A percentile compares a stretch with the other conserved stretches of the same genome.
These are phyloP conservation scores for Thryonomys swinderianus DNA, from an alignment of 2,113 vertebrate genomes.

Conservation along the genomic window DNA sequence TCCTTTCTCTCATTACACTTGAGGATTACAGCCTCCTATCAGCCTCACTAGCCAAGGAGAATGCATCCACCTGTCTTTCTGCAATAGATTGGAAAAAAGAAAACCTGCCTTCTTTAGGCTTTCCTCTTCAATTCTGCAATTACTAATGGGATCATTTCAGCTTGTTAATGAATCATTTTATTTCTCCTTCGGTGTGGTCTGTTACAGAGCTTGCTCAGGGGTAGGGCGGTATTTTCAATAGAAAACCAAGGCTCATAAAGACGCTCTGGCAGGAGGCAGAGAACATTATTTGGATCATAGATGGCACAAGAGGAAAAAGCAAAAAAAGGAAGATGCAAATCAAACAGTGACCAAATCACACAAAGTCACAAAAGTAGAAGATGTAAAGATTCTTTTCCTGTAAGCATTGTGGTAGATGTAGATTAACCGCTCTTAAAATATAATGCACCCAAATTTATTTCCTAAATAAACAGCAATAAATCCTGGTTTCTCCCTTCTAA, in stretches of 20 bases:
- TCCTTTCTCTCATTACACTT: background rate
- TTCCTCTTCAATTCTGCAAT: background rate
- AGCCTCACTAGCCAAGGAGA: background rate
- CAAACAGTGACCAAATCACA: background rate
- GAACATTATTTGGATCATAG: background rate
- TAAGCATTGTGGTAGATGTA: background rate
- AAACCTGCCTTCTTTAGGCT: background rate
- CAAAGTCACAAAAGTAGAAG: background rate
- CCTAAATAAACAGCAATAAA: constrained; percentile 36
- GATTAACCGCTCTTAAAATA: constrained; percentile 10
- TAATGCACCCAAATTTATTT: background rate
- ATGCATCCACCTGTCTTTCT: background rate
- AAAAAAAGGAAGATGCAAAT: constrained; percentile 3
- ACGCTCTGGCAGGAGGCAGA: background rate
- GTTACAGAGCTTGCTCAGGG: background rate
- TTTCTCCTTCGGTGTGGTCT: background rate
- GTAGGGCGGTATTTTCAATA: background rate
- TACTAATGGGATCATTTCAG: background rate
- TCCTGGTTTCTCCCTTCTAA: background rate
- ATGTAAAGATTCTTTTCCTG: background rate
- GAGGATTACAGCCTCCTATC: background rate
- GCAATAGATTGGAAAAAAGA: background rate
- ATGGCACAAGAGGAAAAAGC: background rate
- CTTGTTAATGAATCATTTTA: background rate
- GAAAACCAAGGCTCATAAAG: background rate